A percentile compares a stretch with the other conserved stretches of the same genome.
These are phyloP conservation scores for Steinernema carpocapsae DNA, from an alignment of 2,888 invertebrate species.

Conservation along the genomic window DNA sequence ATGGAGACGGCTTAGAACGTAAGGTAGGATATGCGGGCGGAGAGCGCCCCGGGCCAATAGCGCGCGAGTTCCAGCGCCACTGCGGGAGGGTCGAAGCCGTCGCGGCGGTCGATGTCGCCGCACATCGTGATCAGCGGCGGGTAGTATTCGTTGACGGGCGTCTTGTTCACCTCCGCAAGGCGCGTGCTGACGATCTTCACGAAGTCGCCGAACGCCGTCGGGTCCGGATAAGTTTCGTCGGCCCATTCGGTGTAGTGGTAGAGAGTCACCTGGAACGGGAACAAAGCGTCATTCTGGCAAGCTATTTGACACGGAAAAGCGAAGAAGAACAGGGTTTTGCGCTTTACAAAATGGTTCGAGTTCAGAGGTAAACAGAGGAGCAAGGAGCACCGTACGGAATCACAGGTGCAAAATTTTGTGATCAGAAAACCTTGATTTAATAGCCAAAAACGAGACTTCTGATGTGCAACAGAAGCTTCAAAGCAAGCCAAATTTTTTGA, in stretches of 20 bases:
- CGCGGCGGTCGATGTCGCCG: constrained; percentile 28
- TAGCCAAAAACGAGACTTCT: too few species aligned
- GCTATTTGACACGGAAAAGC: too few species aligned
- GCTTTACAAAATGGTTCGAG: too few species aligned
- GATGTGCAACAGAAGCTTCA: too few species aligned
- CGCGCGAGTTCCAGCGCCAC: constrained; percentile 1
- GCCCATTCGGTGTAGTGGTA: constrained; percentile 25
- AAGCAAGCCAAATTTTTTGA: too few species aligned
- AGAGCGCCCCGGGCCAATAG: not conserved
- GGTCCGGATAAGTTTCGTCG: constrained; percentile 10
- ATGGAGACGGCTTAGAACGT: constrained; percentile 18
- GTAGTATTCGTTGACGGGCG: constrained; percentile 21
- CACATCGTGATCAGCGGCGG: constrained; percentile 6
- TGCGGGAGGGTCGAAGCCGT: constrained; percentile 21
- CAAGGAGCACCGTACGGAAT: too few species aligned
- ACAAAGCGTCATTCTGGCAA: too few species aligned
- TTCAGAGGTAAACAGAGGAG: too few species aligned
- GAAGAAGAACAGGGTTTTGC: too few species aligned
- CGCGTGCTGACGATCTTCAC: not conserved
- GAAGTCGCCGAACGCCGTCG: not conserved
- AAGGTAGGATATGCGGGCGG: constrained; percentile 7
- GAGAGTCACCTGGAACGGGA: not conserved
- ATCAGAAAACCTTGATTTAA: too few species aligned
- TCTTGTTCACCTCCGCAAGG: constrained; percentile 19
- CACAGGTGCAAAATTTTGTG: too few species aligned